Evolutionary conservation across 1,140 invertebrate species (phyloP).

Genomic region (Oryctes rhinoceros): DNA sequence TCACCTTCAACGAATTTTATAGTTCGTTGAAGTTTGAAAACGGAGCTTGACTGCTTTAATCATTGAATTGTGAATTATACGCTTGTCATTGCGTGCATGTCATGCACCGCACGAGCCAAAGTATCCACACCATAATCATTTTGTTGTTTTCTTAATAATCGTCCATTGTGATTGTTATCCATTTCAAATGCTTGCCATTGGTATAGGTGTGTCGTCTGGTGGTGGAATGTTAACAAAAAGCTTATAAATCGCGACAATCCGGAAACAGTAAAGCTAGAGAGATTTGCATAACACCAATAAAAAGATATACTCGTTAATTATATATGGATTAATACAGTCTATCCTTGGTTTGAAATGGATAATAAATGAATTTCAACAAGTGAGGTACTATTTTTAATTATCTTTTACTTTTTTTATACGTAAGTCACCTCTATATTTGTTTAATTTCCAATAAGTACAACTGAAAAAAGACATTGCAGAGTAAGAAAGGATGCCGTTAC

Average conservation of each 20-base stretch:
- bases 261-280: too few relatives aligned
- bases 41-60: background rate
- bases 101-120: conserved; percentile 19
- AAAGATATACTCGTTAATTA: too few relatives aligned
- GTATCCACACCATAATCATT: conserved; percentile 5
- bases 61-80: conserved; percentile 12
- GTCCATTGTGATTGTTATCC: conserved; percentile 20
- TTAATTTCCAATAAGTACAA: background rate
- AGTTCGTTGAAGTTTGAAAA: background rate
- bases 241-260: background rate
- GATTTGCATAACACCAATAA: too few relatives aligned
- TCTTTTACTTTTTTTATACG: background rate
- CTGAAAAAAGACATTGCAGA: background rate
- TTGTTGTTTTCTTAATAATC: conserved; percentile 23
- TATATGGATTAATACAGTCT: too few relatives aligned
- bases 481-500: background rate
- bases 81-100: conserved; percentile 37
- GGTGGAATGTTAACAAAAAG: conserved; percentile 20
- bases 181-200: conserved; percentile 27
- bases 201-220: conserved; percentile 13
- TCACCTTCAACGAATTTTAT: background rate
- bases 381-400: background rate
- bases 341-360: conserved; percentile 19
- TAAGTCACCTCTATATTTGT: background rate
- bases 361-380: background rate